These are phyloP conservation scores for Sula dactylatra DNA, from an alignment of 2,113 vertebrate genomes.

Conservation along the genomic window DNA sequence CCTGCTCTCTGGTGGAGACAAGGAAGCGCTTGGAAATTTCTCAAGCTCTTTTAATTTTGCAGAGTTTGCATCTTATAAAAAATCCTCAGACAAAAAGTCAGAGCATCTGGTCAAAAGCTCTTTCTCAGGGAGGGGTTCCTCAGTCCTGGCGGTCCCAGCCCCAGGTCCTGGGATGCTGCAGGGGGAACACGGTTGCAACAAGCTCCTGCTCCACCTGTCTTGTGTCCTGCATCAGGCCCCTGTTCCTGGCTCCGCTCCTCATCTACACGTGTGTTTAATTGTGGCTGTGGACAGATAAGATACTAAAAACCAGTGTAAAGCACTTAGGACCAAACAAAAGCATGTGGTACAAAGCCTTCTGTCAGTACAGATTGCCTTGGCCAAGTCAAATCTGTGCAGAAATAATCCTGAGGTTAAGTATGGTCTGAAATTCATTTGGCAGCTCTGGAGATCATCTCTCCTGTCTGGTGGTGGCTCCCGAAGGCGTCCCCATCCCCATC, in stretches of 20 bases:
- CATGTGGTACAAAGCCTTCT: background rate
- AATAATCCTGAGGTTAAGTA: background rate
- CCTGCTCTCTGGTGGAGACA: background rate
- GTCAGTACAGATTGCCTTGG: background rate
- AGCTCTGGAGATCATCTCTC: background rate
- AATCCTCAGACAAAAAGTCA: background rate
- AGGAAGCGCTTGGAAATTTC: background rate
- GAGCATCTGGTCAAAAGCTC: background rate
- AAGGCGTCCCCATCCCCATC: background rate
- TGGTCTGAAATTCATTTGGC: background rate
- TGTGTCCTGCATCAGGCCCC: background rate
- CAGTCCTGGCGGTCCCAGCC: background rate
- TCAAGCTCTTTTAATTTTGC: background rate
- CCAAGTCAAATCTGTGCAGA: background rate
- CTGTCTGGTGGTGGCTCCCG: background rate
- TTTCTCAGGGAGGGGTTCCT: background rate
- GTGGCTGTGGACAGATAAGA: background rate
- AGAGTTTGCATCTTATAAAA: background rate
- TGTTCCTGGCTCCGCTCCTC: background rate
- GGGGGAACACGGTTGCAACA: fast-evolving
- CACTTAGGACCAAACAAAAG: fast-evolving
- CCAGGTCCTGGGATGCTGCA: background rate
- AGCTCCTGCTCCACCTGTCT: background rate
- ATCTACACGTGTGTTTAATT: background rate
- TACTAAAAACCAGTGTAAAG: background rate